Evolutionary conservation across 2,888 invertebrate species (phyloP).

Genomic region (Xiphydria camelus): DNA sequence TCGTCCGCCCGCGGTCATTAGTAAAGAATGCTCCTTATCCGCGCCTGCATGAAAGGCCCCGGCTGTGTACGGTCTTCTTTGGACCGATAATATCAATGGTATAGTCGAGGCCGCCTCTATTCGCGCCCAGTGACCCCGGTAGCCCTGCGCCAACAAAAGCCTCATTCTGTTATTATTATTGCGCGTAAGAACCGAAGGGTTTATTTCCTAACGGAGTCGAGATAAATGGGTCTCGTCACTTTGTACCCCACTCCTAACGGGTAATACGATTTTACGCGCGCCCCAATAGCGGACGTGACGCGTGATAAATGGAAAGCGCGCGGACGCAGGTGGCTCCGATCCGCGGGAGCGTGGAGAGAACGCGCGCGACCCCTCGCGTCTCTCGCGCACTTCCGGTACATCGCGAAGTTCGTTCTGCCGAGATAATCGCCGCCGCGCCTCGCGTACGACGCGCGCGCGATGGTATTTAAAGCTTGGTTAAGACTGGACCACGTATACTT

Average conservation of each 20-base stretch:
- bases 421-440: too few relatives aligned
- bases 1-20: constrained; percentile 32
- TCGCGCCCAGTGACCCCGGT: constrained; percentile 41
- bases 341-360: too few relatives aligned
- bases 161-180: constrained; percentile 50
- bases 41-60: constrained; percentile 28
- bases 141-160: constrained; percentile 40
- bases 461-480: too few relatives aligned
- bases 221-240: constrained; percentile 26
- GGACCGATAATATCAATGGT: constrained; percentile 35
- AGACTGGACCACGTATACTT: too few relatives aligned
- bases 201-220: constrained; percentile 26
- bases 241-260: neutral
- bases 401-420: too few relatives aligned
- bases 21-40: constrained; percentile 34
- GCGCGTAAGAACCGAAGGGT: constrained; percentile 36
- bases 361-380: too few relatives aligned
- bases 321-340: too few relatives aligned
- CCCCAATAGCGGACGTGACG: constrained; percentile 10
- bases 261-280: constrained; percentile 12
- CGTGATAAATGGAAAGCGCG: constrained; percentile 34
- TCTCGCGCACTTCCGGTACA: too few relatives aligned
- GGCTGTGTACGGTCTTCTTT: constrained; percentile 31
- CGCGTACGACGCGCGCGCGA: too few relatives aligned
- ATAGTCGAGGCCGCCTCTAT: constrained; percentile 26